A percentile compares a stretch with the other conserved stretches of the same genome.
Conservation (phyloP, 1,140 invertebrate genomes). For the Grapholita molesta region DNA sequence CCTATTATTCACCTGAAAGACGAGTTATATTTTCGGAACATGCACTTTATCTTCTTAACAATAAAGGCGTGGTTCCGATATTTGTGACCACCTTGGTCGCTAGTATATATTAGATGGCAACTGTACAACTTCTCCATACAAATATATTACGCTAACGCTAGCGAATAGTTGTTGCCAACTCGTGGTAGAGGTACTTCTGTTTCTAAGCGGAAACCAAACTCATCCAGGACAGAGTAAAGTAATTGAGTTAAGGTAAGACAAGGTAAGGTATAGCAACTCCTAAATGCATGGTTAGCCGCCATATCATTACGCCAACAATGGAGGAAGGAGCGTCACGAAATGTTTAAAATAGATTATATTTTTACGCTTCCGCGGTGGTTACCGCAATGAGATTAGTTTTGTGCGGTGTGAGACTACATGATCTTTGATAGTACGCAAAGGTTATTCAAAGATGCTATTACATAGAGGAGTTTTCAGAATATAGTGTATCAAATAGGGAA, state of each 20-base stretch:
- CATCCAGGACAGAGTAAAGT: slow-evolving; percentile 7
- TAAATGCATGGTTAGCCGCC: slow-evolving; percentile 5
- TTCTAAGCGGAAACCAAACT: not conserved
- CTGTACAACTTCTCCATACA: too few relatives aligned
- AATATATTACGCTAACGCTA: not conserved
- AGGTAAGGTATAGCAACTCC: too few relatives aligned
- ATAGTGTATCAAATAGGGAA: too few relatives aligned
- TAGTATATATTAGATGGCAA: too few relatives aligned
- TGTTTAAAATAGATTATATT: slow-evolving; percentile 21
- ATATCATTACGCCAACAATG: slow-evolving; percentile 5
- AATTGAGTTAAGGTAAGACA: too few relatives aligned
- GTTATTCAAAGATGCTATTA: too few relatives aligned
- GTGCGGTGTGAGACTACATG: not conserved
- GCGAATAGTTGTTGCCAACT: not conserved
- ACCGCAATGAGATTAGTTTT: slow-evolving; percentile 13
- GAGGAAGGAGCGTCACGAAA: slow-evolving; percentile 9
- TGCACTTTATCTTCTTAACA: too few relatives aligned
- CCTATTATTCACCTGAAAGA: too few relatives aligned
- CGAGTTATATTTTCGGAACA: too few relatives aligned
- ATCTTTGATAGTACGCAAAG: not conserved
- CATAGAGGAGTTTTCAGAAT: too few relatives aligned
- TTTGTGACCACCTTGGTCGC: too few relatives aligned
- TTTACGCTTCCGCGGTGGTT: slow-evolving; percentile 12
- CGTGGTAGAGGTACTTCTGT: not conserved
- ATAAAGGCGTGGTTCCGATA: too few relatives aligned